Evolutionary conservation across 1,140 invertebrate species (phyloP).

Genomic region (Drosophila baimaii): DNA sequence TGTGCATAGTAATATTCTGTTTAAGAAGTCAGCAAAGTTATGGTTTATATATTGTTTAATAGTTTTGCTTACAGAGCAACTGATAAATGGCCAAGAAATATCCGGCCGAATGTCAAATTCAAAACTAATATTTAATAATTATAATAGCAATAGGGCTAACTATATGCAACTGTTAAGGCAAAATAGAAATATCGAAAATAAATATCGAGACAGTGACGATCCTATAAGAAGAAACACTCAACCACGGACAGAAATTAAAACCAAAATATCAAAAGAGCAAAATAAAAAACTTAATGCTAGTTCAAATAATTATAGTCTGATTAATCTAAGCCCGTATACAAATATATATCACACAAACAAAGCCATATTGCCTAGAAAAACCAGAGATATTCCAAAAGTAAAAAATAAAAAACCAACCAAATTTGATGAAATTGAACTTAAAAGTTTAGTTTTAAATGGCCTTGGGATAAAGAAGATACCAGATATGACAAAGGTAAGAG

Average conservation of each 20-base stretch:
- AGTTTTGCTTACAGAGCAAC: slow-evolving; percentile 49
- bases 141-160: background rate
- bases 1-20: slow-evolving; percentile 2
- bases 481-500: slow-evolving; percentile 73
- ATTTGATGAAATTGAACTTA: slow-evolving; percentile 55
- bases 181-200: background rate
- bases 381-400: slow-evolving; percentile 5
- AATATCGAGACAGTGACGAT: background rate
- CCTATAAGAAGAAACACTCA: background rate
- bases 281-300: slow-evolving; percentile 23
- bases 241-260: slow-evolving; percentile 11
- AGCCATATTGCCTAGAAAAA: slow-evolving; percentile 11
- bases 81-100: slow-evolving; percentile 38
- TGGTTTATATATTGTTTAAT: slow-evolving; percentile 55
- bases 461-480: slow-evolving; percentile 68
- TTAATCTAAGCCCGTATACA: slow-evolving; percentile 56
- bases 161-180: background rate
- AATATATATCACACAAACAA: background rate
- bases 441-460: slow-evolving; percentile 63
- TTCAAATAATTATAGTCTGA: slow-evolving; percentile 65
- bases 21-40: slow-evolving; percentile 32
- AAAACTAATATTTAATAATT: slow-evolving; percentile 12
- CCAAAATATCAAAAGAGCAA: slow-evolving; percentile 15
- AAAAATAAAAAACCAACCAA: background rate
- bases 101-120: slow-evolving; percentile 30